A percentile compares a stretch with the other conserved stretches of the same genome.
phyloP scores from a whole-genome alignment of 2,797 vertebrate genomes.

The Pseudotriccus pelzelni region DNA sequence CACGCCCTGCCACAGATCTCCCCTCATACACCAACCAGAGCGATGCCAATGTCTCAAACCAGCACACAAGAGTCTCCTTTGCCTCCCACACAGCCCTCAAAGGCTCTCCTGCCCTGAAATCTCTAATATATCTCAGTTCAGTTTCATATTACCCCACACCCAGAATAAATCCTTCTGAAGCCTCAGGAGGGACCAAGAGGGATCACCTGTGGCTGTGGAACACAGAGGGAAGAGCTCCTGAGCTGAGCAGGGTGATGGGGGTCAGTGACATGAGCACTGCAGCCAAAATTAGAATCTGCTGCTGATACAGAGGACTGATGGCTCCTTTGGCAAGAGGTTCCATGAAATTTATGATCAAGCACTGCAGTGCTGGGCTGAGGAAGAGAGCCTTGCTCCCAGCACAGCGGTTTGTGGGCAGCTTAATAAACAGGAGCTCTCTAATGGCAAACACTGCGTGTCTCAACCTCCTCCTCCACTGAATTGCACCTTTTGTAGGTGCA shows the following conservation, averaged over 20 bases:
- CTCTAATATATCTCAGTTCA: background rate
- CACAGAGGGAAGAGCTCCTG: background rate
- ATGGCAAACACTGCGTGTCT: background rate
- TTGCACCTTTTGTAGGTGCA: background rate
- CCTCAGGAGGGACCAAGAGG: background rate
- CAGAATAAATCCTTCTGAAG: background rate
- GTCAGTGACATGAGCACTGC: background rate
- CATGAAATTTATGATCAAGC: background rate
- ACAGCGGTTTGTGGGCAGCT: background rate
- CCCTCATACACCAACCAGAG: background rate
- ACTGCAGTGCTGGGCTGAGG: background rate
- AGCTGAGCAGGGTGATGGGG: background rate
- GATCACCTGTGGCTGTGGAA: background rate
- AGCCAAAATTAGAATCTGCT: background rate
- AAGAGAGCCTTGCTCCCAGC: background rate
- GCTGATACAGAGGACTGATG: background rate
- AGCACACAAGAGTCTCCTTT: background rate
- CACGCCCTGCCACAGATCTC: background rate
- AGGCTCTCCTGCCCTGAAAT: background rate
- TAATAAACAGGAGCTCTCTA: background rate
- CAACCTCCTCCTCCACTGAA: background rate
- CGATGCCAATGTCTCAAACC: background rate
- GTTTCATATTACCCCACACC: background rate
- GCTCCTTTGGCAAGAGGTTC: background rate
- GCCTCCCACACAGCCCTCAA: background rate